Evolutionary conservation across 2,113 vertebrate genomes (phyloP).

Genomic region (Chinchilla lanigera): DNA sequence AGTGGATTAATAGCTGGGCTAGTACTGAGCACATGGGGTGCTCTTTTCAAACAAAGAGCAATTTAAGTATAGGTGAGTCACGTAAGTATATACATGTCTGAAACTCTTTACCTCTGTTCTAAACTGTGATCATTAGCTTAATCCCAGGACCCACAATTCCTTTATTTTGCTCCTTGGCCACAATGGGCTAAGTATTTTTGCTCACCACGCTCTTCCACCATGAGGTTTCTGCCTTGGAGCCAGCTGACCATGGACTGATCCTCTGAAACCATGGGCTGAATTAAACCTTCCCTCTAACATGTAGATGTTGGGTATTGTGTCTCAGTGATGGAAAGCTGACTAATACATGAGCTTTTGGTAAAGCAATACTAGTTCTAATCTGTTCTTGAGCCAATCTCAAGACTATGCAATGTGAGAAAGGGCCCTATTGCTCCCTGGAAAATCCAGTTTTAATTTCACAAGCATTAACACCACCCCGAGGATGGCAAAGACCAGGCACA

Average conservation of each 20-base stretch:
- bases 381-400: not conserved
- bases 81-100: not conserved
- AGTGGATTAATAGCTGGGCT: not conserved
- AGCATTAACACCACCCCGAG: not conserved
- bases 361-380: not conserved
- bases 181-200: not conserved
- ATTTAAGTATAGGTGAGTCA: not conserved
- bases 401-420: not conserved
- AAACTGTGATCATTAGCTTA: not conserved
- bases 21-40: not conserved
- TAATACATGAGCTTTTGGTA: not conserved
- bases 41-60: not conserved
- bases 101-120: not conserved
- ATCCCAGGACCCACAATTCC: not conserved
- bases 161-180: not conserved
- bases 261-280: not conserved
- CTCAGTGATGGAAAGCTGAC: no score
- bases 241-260: not conserved
- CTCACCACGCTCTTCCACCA: not conserved
- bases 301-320: not conserved
- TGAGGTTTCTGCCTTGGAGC: not conserved
- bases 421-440: not conserved
- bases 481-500: not conserved
- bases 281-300: not conserved
- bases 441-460: slow-evolving; percentile 1